phyloP scores from a whole-genome alignment of 2,797 vertebrate species.

The Characodon lateralis region DNA sequence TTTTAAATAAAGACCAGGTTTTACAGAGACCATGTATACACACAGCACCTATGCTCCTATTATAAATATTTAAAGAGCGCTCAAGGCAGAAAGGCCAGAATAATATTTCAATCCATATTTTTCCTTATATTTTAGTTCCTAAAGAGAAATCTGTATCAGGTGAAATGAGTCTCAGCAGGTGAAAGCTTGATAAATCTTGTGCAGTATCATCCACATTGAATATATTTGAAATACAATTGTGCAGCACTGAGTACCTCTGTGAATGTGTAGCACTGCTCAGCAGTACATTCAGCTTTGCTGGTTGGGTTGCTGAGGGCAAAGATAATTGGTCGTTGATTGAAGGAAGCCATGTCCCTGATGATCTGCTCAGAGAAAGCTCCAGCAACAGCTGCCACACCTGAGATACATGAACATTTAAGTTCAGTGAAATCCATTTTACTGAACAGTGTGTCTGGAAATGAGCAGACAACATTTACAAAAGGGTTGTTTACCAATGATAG shows the following conservation, averaged over 20 bases:
- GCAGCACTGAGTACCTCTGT: slow-evolving; percentile 84
- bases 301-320: slow-evolving; percentile 99
- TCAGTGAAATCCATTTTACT: background rate
- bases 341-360: slow-evolving; percentile 90
- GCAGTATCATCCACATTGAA: background rate
- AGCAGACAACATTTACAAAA: background rate
- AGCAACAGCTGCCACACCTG: slow-evolving; percentile 92
- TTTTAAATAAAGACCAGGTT: background rate
- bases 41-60: background rate
- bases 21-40: background rate
- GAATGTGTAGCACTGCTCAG: slow-evolving; percentile 92
- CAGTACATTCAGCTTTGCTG: slow-evolving; percentile 97
- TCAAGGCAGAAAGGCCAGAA: background rate
- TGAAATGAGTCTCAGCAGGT: too few species aligned
- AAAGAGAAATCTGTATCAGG: too few species aligned
- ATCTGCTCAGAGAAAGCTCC: slow-evolving; percentile 93
- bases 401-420: slow-evolving; percentile 9
- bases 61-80: background rate
- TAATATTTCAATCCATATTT: too few species aligned
- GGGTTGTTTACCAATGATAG: slow-evolving; percentile 87
- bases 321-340: slow-evolving; percentile 92
- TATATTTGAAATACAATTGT: too few species aligned
- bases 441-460: background rate
- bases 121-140: too few species aligned
- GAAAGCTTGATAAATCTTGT: too few species aligned